Percentiles rank a stretch among this genome's conserved stretches.
These are phyloP conservation scores for Bactericera cockerelli DNA, from an alignment of 1,140 invertebrate genomes.

Conservation along the genomic window DNA sequence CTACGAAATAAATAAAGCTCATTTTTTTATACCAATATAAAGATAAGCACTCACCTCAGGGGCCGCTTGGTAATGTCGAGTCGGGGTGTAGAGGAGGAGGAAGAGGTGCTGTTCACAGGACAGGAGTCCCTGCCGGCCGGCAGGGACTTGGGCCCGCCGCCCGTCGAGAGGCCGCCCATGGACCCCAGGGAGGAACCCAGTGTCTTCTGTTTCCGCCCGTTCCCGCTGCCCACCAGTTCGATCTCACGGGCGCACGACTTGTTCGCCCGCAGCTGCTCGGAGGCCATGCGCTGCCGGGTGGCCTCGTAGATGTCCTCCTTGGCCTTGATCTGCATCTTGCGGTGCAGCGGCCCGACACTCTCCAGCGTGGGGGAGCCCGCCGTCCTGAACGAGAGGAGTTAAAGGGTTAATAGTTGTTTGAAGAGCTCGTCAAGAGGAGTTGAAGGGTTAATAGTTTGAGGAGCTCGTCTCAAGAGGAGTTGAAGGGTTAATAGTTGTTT, in stretches of 20 bases:
- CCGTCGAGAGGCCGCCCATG: background rate
- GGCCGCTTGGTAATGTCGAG: slow-evolving; percentile 1
- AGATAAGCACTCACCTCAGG: background rate
- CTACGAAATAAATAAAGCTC: too few relatives aligned
- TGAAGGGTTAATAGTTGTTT: too few relatives aligned
- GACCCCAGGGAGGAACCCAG: background rate
- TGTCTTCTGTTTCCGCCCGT: background rate
- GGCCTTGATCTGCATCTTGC: slow-evolving; percentile 76
- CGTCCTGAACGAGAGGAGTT: slow-evolving; percentile 27
- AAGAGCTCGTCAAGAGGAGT: too few relatives aligned
- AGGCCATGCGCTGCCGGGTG: slow-evolving; percentile 75
- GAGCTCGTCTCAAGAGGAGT: too few relatives aligned
- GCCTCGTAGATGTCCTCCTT: slow-evolving; percentile 89
- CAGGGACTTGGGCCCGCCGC: background rate
- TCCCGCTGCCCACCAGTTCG: background rate
- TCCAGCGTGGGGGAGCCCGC: slow-evolving; percentile 39
- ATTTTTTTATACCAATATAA: too few relatives aligned
- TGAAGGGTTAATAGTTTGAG: too few relatives aligned
- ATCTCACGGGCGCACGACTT: slow-evolving; percentile 50
- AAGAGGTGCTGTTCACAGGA: too few relatives aligned
- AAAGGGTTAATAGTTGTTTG: background rate
- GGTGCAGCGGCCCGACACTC: slow-evolving; percentile 61
- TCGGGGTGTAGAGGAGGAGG: background rate
- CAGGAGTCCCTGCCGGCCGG: background rate
- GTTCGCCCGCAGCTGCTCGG: slow-evolving; percentile 74